phyloP scores from a whole-genome alignment of 2,797 vertebrate genomes.

The Microcaecilia unicolor region DNA sequence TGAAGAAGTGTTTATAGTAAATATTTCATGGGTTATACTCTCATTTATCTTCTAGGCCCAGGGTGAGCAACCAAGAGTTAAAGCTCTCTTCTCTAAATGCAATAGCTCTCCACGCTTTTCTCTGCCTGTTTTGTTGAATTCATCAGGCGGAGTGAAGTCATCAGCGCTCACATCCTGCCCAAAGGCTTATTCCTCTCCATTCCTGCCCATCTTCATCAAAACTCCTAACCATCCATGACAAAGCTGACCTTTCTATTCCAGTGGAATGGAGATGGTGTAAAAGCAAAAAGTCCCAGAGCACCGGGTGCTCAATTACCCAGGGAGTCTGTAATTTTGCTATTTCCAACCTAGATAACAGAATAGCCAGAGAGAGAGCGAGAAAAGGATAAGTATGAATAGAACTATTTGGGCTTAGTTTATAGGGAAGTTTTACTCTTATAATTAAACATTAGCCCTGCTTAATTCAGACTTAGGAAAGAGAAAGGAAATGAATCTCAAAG shows the following conservation, averaged over 20 bases:
- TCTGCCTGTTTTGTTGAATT: too few relatives aligned
- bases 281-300: conserved; percentile 17
- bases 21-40: too few relatives aligned
- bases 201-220: conserved; percentile 32
- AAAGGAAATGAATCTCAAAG: conserved; percentile 19
- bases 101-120: too few relatives aligned
- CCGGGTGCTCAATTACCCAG: conserved; percentile 7
- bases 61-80: too few relatives aligned
- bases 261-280: conserved; percentile 9
- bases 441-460: conserved; percentile 16
- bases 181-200: neutral
- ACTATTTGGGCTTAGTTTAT: conserved; percentile 5
- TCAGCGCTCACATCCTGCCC: too few relatives aligned
- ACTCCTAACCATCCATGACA: conserved; percentile 38
- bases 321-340: conserved; percentile 18
- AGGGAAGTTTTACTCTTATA: conserved; percentile 31
- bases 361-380: too few relatives aligned
- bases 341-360: conserved; percentile 14
- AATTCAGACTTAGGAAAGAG: conserved; percentile 13
- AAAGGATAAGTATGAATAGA: too few relatives aligned
- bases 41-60: too few relatives aligned
- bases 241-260: conserved; percentile 40
- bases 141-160: too few relatives aligned
- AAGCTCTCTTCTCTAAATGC: too few relatives aligned
- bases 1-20: too few relatives aligned